Evolutionary conservation across 2,797 vertebrate genomes (phyloP).

Genomic region (Pristis pectinata): DNA sequence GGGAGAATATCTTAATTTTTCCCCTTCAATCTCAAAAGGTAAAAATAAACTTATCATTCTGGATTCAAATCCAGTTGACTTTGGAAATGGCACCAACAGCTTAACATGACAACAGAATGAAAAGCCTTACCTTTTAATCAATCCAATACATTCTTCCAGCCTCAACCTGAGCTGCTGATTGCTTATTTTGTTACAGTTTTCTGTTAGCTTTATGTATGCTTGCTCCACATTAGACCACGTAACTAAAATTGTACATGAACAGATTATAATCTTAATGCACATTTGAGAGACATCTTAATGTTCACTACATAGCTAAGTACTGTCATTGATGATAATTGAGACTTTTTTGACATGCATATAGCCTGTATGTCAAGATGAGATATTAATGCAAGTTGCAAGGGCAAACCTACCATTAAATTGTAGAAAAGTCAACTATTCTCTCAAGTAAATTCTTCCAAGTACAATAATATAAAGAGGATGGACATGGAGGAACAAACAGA

Average conservation of each 20-base stretch:
- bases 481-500: background rate
- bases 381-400: background rate
- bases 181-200: constrained; percentile 64
- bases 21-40: background rate
- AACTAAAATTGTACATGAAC: constrained; percentile 53
- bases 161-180: constrained; percentile 67
- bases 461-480: background rate
- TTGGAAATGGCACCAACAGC: background rate
- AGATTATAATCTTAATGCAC: background rate
- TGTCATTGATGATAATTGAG: background rate
- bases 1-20: background rate
- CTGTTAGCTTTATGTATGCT: constrained; percentile 71
- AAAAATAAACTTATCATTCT: background rate
- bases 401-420: background rate
- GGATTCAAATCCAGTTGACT: background rate
- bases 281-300: background rate
- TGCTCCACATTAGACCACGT: constrained; percentile 85
- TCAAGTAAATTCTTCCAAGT: background rate
- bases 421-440: background rate
- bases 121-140: constrained; percentile 76
- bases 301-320: background rate
- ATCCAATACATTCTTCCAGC: constrained; percentile 71
- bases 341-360: background rate
- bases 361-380: background rate
- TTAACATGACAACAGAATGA: background rate